phyloP scores from a whole-genome alignment of 2,113 vertebrate genomes.

The Eidolon helvum region DNA sequence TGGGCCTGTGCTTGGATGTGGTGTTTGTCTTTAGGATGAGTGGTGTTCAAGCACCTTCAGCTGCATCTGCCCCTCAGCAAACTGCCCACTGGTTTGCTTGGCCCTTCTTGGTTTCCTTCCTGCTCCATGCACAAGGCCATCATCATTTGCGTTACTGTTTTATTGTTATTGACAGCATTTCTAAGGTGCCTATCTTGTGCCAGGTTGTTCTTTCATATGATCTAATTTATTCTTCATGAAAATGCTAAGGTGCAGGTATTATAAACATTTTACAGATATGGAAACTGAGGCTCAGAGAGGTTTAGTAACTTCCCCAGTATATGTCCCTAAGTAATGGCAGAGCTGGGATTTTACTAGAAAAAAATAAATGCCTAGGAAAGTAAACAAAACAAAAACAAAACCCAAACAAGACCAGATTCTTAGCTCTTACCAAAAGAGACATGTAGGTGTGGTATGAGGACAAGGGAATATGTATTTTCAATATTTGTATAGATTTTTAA shows the following conservation, averaged over 20 bases:
- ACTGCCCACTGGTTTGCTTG: background rate
- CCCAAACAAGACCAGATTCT: background rate
- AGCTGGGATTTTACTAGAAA: background rate
- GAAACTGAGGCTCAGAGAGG: background rate
- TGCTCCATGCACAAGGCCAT: background rate
- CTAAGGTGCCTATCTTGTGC: background rate
- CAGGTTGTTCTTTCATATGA: background rate
- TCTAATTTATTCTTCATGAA: slow-evolving; percentile 4
- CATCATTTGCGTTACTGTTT: background rate
- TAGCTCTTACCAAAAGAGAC: background rate
- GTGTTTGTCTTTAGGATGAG: background rate
- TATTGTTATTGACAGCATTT: background rate
- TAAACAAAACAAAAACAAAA: background rate
- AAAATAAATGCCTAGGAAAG: background rate
- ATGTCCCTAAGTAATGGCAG: background rate
- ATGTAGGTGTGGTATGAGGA: background rate
- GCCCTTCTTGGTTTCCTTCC: background rate
- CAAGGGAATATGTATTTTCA: background rate
- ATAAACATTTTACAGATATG: background rate
- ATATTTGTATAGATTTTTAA: background rate
- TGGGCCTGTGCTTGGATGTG: background rate
- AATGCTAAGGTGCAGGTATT: background rate
- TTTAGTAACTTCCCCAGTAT: background rate
- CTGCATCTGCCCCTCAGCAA: background rate
- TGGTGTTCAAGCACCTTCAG: background rate